A percentile compares a stretch with the other conserved stretches of the same genome.
These are phyloP conservation scores for Amphiprion ocellaris DNA, from an alignment of 2,113 vertebrate genomes.

Conservation along the genomic window DNA sequence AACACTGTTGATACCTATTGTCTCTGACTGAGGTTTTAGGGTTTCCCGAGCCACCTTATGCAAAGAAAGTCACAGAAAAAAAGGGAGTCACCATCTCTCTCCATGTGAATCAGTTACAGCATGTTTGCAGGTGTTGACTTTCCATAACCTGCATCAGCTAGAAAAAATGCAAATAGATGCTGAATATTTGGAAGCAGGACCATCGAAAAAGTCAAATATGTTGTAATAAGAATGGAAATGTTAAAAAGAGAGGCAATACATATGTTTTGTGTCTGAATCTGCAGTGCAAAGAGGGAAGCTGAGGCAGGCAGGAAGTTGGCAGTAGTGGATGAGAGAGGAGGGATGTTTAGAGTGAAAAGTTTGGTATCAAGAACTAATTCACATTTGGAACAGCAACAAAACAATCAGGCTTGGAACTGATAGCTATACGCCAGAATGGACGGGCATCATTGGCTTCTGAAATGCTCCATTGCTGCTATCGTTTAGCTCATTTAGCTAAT, in stretches of 20 bases:
- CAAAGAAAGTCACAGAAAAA: too few species aligned
- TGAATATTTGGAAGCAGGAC: slow-evolving; percentile 25
- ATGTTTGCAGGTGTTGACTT: not conserved
- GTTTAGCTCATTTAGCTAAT: too few species aligned
- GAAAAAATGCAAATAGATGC: slow-evolving; percentile 17
- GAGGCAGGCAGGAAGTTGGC: slow-evolving; percentile 20
- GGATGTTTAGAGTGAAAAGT: not conserved
- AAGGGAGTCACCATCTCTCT: not conserved
- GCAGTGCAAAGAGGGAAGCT: slow-evolving; percentile 5
- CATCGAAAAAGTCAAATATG: slow-evolving; percentile 3
- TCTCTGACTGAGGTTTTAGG: too few species aligned
- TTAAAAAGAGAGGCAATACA: not conserved
- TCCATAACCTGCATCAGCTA: slow-evolving; percentile 3
- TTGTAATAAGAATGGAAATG: slow-evolving; percentile 9
- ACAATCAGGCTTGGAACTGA: slow-evolving; percentile 47
- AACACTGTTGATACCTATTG: too few species aligned
- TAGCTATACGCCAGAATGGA: slow-evolving; percentile 39
- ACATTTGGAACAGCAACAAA: slow-evolving; percentile 34
- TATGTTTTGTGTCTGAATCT: not conserved
- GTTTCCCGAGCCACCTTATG: too few species aligned
- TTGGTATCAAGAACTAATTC: slow-evolving; percentile 40
- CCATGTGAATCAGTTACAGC: not conserved
- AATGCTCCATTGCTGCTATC: slow-evolving; percentile 2
- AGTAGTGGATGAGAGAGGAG: slow-evolving; percentile 3
- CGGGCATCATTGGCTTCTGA: slow-evolving; percentile 46